Base-by-base conservation (phyloP, 2,113 vertebrate genomes). In the Macquaria australasica region DNA sequence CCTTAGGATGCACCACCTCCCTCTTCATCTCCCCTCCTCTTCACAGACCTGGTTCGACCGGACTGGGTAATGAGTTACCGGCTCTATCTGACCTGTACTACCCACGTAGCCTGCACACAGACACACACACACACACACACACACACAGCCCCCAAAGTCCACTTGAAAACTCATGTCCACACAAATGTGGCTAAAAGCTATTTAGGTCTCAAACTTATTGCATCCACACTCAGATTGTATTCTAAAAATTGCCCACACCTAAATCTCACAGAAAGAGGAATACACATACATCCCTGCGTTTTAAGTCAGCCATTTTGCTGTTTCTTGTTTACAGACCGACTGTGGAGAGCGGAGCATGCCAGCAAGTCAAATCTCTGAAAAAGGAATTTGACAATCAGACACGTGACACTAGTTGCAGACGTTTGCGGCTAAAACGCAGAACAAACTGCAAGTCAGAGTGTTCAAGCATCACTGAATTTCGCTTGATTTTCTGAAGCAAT, bases 11-110 rank as follows among this genome's bases (percentile, higher is more conserved):
- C 15, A 78, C 74, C 76, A 39, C 70, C 83, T 83, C 64, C 79
- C 85, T 77, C 73, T n/a, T 72, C 71, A 55, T 11, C 62, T 53
- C 50, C 64, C 79, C 83, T 41, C 60, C 56, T 77, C 85, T 87
- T 89, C 89, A 71, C 74, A 77, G 85, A 84, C 85, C 93, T 87
- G 73, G 79, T 93, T 95, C 82, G 88, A 94, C 91, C 88, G 62
- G 90, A 90, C 84, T 89, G 86, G 93, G 78, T 95, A 96, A 96
- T 96, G 74, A 96, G 94, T 96, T 94, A 95, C 94, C 93, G 84
- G 90, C 88, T 82, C 87, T 89, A 84, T 89, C 92, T 90, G 91
- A 92, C 68, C 77, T 85, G 85, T 14, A 39, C 87, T 79, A 69
- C 88, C 84, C 82, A 58, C 68, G 31, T n/a, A 85, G 82, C 31